Base-by-base conservation (phyloP, 2,113 vertebrate species). In the Chitala chitala region DNA sequence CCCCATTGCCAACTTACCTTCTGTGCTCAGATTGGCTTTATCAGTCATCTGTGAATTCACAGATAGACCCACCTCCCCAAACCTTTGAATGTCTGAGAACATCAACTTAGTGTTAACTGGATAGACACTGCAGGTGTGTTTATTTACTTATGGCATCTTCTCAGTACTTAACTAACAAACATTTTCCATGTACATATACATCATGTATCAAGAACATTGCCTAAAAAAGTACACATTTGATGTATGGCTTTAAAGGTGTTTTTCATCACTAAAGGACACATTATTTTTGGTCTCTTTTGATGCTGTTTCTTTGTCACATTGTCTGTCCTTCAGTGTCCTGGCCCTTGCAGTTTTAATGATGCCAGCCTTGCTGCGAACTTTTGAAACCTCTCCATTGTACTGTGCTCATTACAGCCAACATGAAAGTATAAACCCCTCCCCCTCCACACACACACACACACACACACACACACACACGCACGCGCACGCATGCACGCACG, bases 381-480 rank as follows among this genome's bases (percentile, higher is more conserved):
- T 12, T n/a, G 29, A 51, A 33, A 50, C 42, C 44, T 36, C 22
- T n/a, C 51, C 69, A 63, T 78, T 29, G 15, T 79, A 76, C 76
- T 77, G 46, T 54, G 44, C 80, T 85, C 77, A 85, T 84, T 86
- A 82, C 83, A 42, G 81, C 71, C 64, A 17, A 64, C 50, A 42
- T 66, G 61, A 73, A 73, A 46, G 51, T 5, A 54, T 24, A 5
- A 24, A 31, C 46, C 6, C 26, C 22, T 36, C 42, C 40, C 0
- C 38, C 0, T 29, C 22, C 6, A 15, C 29, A 33, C 29, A 13
- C 58, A 7, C 15, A 17, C 55, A 12, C 48, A 8, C 20, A 2
- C 1, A 12, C 26, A 26, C 22, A n/a, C 10, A 5, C 22, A 26
- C 55, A 4, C n/a, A 58, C 10, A 26, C 8, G 5, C 36, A 26